A percentile compares a stretch with the other conserved stretches of the same genome.
Evolutionary conservation across 2,113 vertebrate genomes (phyloP).

Genomic region (Accipiter virgatus): DNA sequence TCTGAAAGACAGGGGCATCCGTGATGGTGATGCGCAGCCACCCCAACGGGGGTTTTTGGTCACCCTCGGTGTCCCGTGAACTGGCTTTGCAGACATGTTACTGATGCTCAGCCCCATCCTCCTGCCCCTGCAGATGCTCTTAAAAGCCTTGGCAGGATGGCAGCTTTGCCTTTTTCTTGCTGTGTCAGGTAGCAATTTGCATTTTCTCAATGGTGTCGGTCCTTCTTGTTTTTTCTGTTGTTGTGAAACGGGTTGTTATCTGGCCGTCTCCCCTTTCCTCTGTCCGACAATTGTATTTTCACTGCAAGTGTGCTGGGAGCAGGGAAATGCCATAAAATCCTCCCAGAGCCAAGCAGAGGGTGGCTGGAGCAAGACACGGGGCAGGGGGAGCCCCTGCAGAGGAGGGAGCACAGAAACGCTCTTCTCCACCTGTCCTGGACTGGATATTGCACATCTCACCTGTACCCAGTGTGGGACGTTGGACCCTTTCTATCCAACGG

Average conservation of each 20-base stretch:
- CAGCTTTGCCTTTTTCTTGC: background rate
- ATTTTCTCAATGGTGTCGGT: accelerated
- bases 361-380: background rate
- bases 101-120: background rate
- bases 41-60: accelerated
- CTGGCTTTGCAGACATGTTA: accelerated
- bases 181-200: background rate
- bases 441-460: background rate
- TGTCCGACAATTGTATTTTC: background rate
- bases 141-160: background rate
- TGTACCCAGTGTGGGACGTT: background rate
- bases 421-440: background rate
- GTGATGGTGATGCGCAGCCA: accelerated
- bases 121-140: background rate
- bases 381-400: background rate
- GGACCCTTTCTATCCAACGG: background rate
- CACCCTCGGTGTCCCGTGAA: background rate
- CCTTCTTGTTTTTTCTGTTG: background rate
- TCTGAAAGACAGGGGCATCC: background rate
- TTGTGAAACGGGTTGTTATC: background rate
- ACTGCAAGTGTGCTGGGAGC: background rate
- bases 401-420: background rate
- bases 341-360: background rate
- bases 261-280: background rate
- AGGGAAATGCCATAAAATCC: background rate